A percentile compares a stretch with the other conserved stretches of the same genome.
Conservation (phyloP, 2,113 vertebrate species). For the Odobenus rosmarus region DNA sequence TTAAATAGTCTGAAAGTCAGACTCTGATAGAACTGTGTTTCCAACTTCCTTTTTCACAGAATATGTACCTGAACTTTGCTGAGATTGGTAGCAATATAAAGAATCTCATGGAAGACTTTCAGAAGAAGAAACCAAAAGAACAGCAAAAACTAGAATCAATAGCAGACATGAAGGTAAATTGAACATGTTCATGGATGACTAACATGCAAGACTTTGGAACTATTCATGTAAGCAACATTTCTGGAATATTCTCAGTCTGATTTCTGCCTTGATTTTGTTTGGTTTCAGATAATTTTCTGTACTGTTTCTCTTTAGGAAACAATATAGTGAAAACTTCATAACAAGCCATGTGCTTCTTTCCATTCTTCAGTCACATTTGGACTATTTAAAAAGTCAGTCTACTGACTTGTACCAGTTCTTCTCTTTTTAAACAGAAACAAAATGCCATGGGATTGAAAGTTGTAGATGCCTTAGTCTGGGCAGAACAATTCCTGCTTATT, state of each 20-base stretch:
- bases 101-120: constrained; percentile 99
- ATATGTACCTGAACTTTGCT: constrained; percentile 98
- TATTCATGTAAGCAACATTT: constrained; percentile 25
- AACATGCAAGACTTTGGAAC: constrained; percentile 45
- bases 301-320: constrained; percentile 1
- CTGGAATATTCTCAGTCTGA: constrained; percentile 44
- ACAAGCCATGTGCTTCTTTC: constrained; percentile 37
- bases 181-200: background rate
- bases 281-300: constrained; percentile 48
- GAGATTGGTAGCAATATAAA: constrained; percentile 99
- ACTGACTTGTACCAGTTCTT: background rate
- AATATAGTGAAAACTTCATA: constrained; percentile 8
- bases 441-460: constrained; percentile 21
- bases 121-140: constrained; percentile 95
- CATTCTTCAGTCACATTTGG: background rate
- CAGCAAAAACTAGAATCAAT: constrained; percentile 98
- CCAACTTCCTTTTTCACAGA: constrained; percentile 83
- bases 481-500: background rate
- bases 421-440: constrained; percentile 1
- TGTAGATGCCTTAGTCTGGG: background rate
- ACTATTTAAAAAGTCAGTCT: constrained; percentile 13
- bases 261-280: constrained; percentile 52
- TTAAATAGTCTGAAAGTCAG: constrained; percentile 13
- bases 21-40: constrained; percentile 35
- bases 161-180: constrained; percentile 95